Conservation (phyloP, 2,888 invertebrate genomes). For the Listrodromus nycthemerus region DNA sequence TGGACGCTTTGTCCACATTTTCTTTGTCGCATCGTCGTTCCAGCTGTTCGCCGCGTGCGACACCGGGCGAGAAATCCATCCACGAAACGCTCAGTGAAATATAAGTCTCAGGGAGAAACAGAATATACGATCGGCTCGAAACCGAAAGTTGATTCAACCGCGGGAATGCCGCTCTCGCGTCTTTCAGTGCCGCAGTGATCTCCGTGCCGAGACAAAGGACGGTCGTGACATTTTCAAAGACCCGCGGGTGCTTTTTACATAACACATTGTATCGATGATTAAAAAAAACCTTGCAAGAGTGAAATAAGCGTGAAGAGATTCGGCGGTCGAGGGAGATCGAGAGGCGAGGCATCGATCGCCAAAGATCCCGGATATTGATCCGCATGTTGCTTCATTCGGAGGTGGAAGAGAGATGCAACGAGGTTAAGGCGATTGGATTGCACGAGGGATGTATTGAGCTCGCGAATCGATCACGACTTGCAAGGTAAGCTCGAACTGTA, state of each 20-base stretch:
- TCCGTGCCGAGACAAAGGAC: neutral
- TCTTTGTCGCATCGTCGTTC: neutral
- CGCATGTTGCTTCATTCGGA: slow-evolving; percentile 55
- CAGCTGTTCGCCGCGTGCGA: neutral
- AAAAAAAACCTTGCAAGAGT: neutral
- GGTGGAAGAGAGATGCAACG: slow-evolving; percentile 48
- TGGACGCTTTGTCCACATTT: neutral
- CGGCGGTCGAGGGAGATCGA: neutral
- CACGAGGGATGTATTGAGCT: slow-evolving; percentile 63
- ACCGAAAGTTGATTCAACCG: neutral
- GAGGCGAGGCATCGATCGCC: neutral
- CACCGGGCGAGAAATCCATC: neutral
- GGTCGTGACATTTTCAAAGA: neutral
- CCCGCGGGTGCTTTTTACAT: neutral
- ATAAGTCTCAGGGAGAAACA: neutral
- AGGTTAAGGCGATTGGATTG: slow-evolving; percentile 28
- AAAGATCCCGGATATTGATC: slow-evolving; percentile 24
- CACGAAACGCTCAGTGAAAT: neutral
- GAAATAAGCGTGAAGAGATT: neutral
- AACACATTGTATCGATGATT: neutral
- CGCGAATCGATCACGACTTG: slow-evolving; percentile 58
- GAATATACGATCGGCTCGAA: neutral
- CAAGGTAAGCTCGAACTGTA: slow-evolving; percentile 45
- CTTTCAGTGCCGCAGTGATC: slow-evolving; percentile 35
- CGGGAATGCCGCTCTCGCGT: slow-evolving; percentile 45